Evolutionary conservation across 1,140 invertebrate species (phyloP).

Genomic region (Zaprionus ornatus): DNA sequence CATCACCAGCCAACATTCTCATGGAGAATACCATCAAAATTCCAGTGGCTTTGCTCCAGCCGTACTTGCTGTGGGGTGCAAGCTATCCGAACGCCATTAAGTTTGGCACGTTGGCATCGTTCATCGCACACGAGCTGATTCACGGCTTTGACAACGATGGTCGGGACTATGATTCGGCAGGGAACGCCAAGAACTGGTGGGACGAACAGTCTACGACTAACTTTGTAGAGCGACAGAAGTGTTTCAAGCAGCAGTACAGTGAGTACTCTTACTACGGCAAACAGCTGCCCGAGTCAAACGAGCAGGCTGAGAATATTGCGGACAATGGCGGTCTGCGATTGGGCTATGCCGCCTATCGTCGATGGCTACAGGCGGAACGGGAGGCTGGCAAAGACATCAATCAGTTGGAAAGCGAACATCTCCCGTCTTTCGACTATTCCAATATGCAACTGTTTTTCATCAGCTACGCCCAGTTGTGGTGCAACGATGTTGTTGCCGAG

Average conservation of each 20-base stretch:
- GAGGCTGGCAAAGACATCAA: neutral
- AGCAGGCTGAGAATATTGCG: constrained; percentile 87
- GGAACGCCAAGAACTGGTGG: constrained; percentile 84
- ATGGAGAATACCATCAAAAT: constrained; percentile 65
- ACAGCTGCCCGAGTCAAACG: constrained; percentile 8
- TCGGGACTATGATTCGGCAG: constrained; percentile 96
- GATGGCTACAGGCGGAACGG: constrained; percentile 85
- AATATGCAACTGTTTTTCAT: constrained; percentile 90
- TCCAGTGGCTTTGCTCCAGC: constrained; percentile 70
- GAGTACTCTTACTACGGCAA: constrained; percentile 56
- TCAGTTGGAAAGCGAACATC: constrained; percentile 77
- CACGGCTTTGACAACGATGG: constrained; percentile 88
- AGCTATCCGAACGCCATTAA: constrained; percentile 76
- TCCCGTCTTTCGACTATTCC: constrained; percentile 85
- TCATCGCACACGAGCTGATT: constrained; percentile 90
- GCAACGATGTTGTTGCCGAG: neutral
- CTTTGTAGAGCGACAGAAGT: constrained; percentile 51
- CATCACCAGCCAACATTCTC: neutral
- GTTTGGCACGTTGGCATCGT: constrained; percentile 87
- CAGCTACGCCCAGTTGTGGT: constrained; percentile 4
- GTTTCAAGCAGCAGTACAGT: constrained; percentile 70
- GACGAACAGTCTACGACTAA: constrained; percentile 51
- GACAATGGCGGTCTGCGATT: constrained; percentile 88
- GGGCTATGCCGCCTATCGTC: constrained; percentile 86
- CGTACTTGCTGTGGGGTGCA: constrained; percentile 42